A percentile compares a stretch with the other conserved stretches of the same genome.
phyloP scores from a whole-genome alignment of 2,113 vertebrate genomes.

The Cyrtonyx montezumae region DNA sequence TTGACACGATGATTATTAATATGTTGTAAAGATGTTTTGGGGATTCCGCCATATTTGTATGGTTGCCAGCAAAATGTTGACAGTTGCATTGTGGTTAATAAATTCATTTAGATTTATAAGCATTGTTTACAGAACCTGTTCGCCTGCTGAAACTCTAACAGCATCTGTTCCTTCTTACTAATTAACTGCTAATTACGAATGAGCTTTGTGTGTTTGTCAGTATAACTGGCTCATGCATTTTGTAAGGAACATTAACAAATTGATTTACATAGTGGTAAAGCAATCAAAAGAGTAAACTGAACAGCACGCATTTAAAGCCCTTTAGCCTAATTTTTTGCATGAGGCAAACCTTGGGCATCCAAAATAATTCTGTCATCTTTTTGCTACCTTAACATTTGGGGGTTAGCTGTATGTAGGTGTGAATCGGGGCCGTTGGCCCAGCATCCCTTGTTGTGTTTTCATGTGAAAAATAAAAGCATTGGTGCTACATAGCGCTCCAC shows the following conservation, averaged over 20 bases:
- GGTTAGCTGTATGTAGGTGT: background rate
- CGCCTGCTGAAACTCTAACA: slow-evolving; percentile 87
- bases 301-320: slow-evolving; percentile 77
- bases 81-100: slow-evolving; percentile 87
- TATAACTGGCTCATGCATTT: slow-evolving; percentile 87
- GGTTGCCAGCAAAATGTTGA: slow-evolving; percentile 82
- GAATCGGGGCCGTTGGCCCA: accelerated
- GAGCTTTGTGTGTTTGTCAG: slow-evolving; percentile 89
- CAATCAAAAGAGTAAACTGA: slow-evolving; percentile 84
- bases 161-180: slow-evolving; percentile 95
- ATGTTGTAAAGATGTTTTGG: slow-evolving; percentile 75
- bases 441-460: background rate
- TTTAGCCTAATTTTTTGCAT: slow-evolving; percentile 64
- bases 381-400: background rate
- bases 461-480: background rate
- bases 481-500: background rate
- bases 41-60: slow-evolving; percentile 81
- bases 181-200: slow-evolving; percentile 95
- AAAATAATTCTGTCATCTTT: background rate
- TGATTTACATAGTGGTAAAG: slow-evolving; percentile 84
- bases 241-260: slow-evolving; percentile 89
- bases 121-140: slow-evolving; percentile 97
- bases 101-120: slow-evolving; percentile 92
- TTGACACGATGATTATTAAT: slow-evolving; percentile 75
- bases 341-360: slow-evolving; percentile 56